These are phyloP conservation scores for Aporophyla lueneburgensis DNA, from an alignment of 2,888 invertebrate species.

Conservation along the genomic window DNA sequence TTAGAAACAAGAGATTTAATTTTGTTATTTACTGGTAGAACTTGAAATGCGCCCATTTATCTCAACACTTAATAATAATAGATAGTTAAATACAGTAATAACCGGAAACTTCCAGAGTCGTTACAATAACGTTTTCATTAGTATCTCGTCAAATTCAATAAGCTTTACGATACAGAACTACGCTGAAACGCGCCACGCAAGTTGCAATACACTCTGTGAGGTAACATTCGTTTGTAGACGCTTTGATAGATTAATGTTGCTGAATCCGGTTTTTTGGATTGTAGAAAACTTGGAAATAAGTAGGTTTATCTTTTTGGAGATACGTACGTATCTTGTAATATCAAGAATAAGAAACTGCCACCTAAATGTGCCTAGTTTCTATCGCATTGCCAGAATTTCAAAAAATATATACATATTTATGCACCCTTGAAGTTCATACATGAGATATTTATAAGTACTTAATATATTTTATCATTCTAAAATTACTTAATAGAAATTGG, in stretches of 20 bases:
- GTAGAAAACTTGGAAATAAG: conserved; percentile 30
- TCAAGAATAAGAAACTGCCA: conserved; percentile 5
- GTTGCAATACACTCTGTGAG: conserved; percentile 62
- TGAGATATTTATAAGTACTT: background rate
- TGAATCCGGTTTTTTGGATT: conserved; percentile 62
- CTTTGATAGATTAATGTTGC: conserved; percentile 64
- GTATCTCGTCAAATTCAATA: conserved; percentile 76
- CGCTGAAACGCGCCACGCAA: conserved; percentile 58
- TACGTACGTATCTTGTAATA: background rate
- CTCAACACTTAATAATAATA: conserved; percentile 64
- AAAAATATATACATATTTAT: background rate
- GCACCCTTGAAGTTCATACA: background rate
- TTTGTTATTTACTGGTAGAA: conserved; percentile 55
- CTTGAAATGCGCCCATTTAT: conserved; percentile 61
- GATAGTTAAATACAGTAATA: conserved; percentile 69
- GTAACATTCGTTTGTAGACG: conserved; percentile 67
- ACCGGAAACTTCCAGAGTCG: conserved; percentile 81
- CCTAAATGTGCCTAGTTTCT: conserved; percentile 4
- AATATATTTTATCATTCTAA: background rate
- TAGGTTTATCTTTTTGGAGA: conserved; percentile 8
- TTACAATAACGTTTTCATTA: conserved; percentile 78
- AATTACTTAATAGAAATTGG: conserved; percentile 5
- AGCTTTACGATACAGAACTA: conserved; percentile 67
- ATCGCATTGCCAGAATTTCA: background rate
- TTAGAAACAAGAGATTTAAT: conserved; percentile 47